Percentiles rank a stretch among this genome's conserved stretches.
Evolutionary conservation across 2,797 vertebrate genomes (phyloP).

Genomic region (Momotus momota): DNA sequence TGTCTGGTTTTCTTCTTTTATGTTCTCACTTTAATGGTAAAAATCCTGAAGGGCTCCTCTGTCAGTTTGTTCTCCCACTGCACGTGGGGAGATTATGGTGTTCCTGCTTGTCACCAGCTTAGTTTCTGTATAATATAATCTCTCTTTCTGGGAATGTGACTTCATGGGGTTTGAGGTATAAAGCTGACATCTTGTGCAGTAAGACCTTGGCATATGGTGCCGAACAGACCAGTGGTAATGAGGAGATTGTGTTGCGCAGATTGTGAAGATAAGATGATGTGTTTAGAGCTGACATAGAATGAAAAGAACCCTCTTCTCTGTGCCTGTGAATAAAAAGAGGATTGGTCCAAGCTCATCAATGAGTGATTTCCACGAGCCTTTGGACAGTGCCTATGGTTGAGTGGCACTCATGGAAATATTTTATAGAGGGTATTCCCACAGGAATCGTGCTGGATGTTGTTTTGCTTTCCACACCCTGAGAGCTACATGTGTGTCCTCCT

Average conservation of each 20-base stretch:
- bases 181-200: neutral
- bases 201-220: constrained; percentile 23
- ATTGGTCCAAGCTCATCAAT: neutral
- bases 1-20: neutral
- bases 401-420: neutral
- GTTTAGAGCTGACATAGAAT: neutral
- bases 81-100: neutral
- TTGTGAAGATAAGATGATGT: neutral
- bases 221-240: neutral
- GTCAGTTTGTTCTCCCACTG: neutral
- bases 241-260: neutral
- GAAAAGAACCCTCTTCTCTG: neutral
- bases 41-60: neutral
- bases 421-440: neutral
- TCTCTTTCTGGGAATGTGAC: neutral
- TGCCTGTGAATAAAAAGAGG: neutral
- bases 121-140: neutral
- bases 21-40: neutral
- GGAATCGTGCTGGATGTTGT: neutral
- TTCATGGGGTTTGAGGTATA: neutral
- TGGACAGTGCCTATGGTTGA: neutral
- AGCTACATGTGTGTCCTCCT: neutral
- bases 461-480: neutral
- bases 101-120: neutral
- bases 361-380: neutral